Percentiles rank a stretch among this genome's conserved stretches.
These are phyloP conservation scores for Pinctada fucata DNA, from an alignment of 2,888 invertebrate genomes.

Conservation along the genomic window DNA sequence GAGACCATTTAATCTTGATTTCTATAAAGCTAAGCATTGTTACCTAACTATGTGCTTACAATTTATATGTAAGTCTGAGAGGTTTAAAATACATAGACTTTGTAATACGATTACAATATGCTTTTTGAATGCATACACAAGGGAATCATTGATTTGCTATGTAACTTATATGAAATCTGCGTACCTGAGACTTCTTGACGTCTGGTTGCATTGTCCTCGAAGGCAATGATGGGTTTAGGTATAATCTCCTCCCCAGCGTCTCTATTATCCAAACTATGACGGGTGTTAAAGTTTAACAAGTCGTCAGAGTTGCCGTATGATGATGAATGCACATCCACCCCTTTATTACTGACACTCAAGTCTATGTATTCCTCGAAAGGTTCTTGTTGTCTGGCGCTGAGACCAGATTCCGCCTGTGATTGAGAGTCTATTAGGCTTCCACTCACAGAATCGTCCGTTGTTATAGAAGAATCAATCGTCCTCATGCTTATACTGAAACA, in stretches of 20 bases:
- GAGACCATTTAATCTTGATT: too few relatives aligned
- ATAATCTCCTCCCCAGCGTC: slow-evolving; percentile 51
- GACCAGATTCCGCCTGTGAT: slow-evolving; percentile 30
- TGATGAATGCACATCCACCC: slow-evolving; percentile 43
- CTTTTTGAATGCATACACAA: too few relatives aligned
- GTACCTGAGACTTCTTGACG: slow-evolving; percentile 70
- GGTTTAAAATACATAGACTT: too few relatives aligned
- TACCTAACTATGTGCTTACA: too few relatives aligned
- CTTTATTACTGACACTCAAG: slow-evolving; percentile 60
- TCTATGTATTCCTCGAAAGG: slow-evolving; percentile 70
- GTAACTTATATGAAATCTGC: background rate
- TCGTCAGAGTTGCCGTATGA: slow-evolving; percentile 50
- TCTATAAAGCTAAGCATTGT: too few relatives aligned
- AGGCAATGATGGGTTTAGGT: slow-evolving; percentile 66
- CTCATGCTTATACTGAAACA: slow-evolving; percentile 63
- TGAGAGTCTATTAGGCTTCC: slow-evolving; percentile 51
- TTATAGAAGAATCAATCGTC: slow-evolving; percentile 56
- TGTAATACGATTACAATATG: too few relatives aligned
- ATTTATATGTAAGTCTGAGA: too few relatives aligned
- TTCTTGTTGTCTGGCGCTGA: slow-evolving; percentile 22
- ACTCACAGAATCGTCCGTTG: slow-evolving; percentile 48
- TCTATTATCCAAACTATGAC: slow-evolving; percentile 47
- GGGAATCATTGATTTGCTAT: too few relatives aligned
- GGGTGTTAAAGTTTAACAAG: slow-evolving; percentile 62
- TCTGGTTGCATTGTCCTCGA: slow-evolving; percentile 69